Conservation (phyloP, 2,888 invertebrate species). For the Drosophila bunnanda region DNA sequence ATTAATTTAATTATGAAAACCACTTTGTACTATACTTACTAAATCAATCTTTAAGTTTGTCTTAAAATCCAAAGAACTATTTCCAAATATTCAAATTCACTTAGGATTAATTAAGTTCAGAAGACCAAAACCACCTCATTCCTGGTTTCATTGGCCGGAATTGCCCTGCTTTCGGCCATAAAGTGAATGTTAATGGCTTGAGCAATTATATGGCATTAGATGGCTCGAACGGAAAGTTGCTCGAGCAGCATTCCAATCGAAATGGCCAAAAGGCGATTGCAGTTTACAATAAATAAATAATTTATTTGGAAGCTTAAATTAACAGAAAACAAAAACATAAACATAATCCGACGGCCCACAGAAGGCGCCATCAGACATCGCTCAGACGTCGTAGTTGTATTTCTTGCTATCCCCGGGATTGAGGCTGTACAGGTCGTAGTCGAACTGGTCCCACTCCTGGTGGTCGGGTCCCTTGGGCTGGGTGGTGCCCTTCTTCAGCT, state of each 20-base stretch:
- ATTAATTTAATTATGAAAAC: background rate
- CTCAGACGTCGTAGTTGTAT: constrained; percentile 58
- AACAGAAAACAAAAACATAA: constrained; percentile 52
- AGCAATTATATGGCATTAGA: constrained; percentile 58
- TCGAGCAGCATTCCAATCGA: constrained; percentile 46
- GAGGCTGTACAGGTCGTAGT: constrained; percentile 80
- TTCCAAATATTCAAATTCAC: background rate
- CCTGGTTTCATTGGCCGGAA: constrained; percentile 19
- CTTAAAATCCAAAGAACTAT: background rate
- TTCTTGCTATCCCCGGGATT: constrained; percentile 73
- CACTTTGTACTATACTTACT: background rate
- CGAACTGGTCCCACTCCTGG: constrained; percentile 82
- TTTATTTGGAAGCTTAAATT: constrained; percentile 69
- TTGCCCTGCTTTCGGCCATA: constrained; percentile 21
- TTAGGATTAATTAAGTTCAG: background rate
- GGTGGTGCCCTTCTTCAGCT: constrained; percentile 74
- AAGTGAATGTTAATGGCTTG: constrained; percentile 58
- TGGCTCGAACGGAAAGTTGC: constrained; percentile 38
- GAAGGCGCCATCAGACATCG: constrained; percentile 10
- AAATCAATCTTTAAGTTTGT: background rate
- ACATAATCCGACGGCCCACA: constrained; percentile 33
- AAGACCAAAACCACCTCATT: background rate
- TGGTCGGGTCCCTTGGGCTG: constrained; percentile 65
- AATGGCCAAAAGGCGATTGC: constrained; percentile 38
- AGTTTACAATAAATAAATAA: constrained; percentile 76